Base-by-base conservation (phyloP, 2,797 vertebrate genomes). In the Delichon dasypus region DNA sequence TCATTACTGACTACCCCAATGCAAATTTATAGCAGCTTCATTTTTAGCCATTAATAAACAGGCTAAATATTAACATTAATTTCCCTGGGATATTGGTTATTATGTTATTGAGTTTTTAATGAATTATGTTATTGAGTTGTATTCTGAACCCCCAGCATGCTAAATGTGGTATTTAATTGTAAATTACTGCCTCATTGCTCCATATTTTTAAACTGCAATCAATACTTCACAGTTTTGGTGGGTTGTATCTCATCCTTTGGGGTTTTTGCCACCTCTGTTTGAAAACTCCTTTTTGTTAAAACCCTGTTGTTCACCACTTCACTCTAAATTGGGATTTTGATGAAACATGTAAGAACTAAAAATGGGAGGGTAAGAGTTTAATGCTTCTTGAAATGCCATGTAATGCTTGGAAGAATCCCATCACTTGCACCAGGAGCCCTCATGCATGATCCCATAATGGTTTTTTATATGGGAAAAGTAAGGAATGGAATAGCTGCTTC, bases 1-100 rank as follows among this genome's bases (percentile, higher is more conserved):
- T 96, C 72, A 91, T 74, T 68, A n/a, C 70, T 88, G 85, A 70
- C 47, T 87, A 10, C 57, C 38, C n/a, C 0, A 2, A 73, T 5
- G 12, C 26, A 93, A 83, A 79, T 92, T 95, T 77, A 80, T 62
- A 55, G 72, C 61, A 32, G 57, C 81, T 88, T 66, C 78, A 48
- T 73, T 92, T 93, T 83, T 27, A 83, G 65, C 44, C 73, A 85
- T 95, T 95, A 95, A 94, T 94, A 95, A 94, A 61, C 38, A 66
- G 62, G 48, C 62, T 71, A 66, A 85, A 91, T 54, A 75, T 92
- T 83, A 92, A 38, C 85, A 86, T 84, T 78, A 66, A 91, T 93
- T 94, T 72, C 62, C 5, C 10, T 54, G 53, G 62, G 47, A 68
- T 61, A 72, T 67, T 78, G 92, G 58, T 58, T 74, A 57, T 86